Percentiles rank a stretch among this genome's conserved stretches.
phyloP scores from a whole-genome alignment of 2,888 invertebrate genomes.

The Perizoma flavofasciatum region DNA sequence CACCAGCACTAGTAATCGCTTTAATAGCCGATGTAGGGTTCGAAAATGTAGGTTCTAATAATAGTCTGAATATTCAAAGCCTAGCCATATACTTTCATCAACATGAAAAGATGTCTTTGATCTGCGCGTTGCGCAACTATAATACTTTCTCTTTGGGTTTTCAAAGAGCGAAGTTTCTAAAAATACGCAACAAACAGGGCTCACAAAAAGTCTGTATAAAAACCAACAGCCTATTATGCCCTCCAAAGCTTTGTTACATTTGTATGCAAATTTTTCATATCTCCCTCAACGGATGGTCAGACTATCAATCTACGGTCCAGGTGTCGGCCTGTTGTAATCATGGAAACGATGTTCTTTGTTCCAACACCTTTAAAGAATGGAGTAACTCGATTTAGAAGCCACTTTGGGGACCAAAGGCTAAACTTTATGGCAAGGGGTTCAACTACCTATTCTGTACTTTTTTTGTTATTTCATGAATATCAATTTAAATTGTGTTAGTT shows the following conservation, averaged over 20 bases:
- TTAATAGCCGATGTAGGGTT: background rate
- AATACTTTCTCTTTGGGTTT: slow-evolving; percentile 15
- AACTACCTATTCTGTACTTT: slow-evolving; percentile 6
- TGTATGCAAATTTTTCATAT: slow-evolving; percentile 72
- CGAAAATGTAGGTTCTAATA: background rate
- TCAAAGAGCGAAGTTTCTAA: slow-evolving; percentile 20
- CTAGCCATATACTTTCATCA: background rate
- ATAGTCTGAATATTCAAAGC: too few species aligned
- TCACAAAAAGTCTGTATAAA: slow-evolving; percentile 39
- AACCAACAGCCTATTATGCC: slow-evolving; percentile 53
- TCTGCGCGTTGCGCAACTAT: slow-evolving; percentile 14
- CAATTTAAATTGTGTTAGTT: background rate
- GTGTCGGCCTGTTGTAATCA: slow-evolving; percentile 63
- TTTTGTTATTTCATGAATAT: background rate
- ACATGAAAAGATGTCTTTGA: slow-evolving; percentile 16
- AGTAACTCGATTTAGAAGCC: slow-evolving; percentile 37
- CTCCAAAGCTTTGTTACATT: slow-evolving; percentile 57
- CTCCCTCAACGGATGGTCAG: slow-evolving; percentile 52
- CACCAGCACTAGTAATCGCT: slow-evolving; percentile 2
- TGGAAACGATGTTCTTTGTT: slow-evolving; percentile 54
- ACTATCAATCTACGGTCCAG: slow-evolving; percentile 63
- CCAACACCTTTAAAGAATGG: slow-evolving; percentile 33
- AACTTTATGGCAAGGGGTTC: slow-evolving; percentile 23
- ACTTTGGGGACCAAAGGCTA: slow-evolving; percentile 27
- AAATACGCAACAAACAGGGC: slow-evolving; percentile 28